Conservation (phyloP, 1,140 invertebrate genomes). For the Wiebesia pumilae region DNA sequence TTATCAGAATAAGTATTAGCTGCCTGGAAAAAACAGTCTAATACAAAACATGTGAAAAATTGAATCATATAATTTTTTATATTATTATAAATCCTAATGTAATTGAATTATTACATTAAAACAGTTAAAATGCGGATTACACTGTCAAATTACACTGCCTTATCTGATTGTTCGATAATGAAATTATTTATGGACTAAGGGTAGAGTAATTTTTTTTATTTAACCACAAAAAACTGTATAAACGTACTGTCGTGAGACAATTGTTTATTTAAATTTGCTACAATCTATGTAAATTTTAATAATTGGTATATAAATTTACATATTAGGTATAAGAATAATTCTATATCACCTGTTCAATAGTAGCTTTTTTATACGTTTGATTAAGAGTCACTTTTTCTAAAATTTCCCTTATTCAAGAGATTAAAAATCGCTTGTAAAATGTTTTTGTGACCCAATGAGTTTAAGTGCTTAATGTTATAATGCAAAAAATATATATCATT, state of each 20-base stretch:
- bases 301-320: neutral
- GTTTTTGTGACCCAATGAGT: neutral
- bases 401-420: neutral
- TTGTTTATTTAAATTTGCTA: slow-evolving; percentile 23
- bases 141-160: slow-evolving; percentile 14
- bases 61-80: neutral
- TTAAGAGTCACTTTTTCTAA: neutral
- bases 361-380: neutral
- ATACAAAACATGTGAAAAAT: neutral
- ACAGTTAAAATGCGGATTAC: neutral
- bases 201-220: slow-evolving; percentile 16
- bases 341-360: neutral
- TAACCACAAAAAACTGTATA: neutral
- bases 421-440: neutral
- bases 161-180: slow-evolving; percentile 30
- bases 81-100: neutral
- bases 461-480: neutral
- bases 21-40: neutral
- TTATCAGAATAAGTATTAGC: neutral
- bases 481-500: slow-evolving; percentile 21
- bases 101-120: neutral
- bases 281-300: slow-evolving; percentile 19
- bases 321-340: slow-evolving; percentile 4
- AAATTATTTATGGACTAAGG: slow-evolving; percentile 5
- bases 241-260: neutral